Conservation (phyloP, 2,113 vertebrate species). For the Cavia aperea region DNA sequence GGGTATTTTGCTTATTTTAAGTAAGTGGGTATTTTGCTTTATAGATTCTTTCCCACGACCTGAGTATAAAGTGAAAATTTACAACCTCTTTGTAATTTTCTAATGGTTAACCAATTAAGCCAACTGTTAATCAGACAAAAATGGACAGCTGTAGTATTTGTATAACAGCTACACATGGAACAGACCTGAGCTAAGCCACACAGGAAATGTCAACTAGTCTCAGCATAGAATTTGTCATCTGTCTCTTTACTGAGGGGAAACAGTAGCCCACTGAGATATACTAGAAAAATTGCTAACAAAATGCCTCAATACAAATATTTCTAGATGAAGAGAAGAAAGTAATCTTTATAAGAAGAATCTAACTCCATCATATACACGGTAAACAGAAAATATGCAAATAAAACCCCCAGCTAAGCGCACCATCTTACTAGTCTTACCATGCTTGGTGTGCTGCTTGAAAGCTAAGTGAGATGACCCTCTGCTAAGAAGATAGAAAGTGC, state of each 20-base stretch:
- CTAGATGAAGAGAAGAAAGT: background rate
- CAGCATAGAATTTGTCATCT: background rate
- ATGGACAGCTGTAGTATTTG: background rate
- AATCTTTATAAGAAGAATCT: background rate
- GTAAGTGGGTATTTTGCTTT: background rate
- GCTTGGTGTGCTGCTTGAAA: background rate
- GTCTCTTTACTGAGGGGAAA: conserved; percentile 13
- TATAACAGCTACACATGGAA: background rate
- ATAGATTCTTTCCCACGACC: conserved; percentile 6
- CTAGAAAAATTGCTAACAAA: background rate
- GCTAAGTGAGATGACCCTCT: background rate
- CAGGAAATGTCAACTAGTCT: background rate
- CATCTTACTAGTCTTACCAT: background rate
- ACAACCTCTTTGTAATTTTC: background rate
- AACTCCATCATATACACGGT: background rate
- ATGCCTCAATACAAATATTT: background rate
- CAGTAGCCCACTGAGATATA: background rate
- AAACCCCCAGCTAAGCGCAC: background rate
- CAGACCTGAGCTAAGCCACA: background rate
- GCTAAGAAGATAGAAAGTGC: conserved; percentile 8
- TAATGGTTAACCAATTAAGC: background rate
- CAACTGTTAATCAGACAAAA: conserved; percentile 23
- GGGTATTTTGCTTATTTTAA: background rate
- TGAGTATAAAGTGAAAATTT: background rate
- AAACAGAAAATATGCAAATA: background rate